Evolutionary conservation across 2,797 vertebrate species (phyloP).

Genomic region (Artibeus jamaicensis): DNA sequence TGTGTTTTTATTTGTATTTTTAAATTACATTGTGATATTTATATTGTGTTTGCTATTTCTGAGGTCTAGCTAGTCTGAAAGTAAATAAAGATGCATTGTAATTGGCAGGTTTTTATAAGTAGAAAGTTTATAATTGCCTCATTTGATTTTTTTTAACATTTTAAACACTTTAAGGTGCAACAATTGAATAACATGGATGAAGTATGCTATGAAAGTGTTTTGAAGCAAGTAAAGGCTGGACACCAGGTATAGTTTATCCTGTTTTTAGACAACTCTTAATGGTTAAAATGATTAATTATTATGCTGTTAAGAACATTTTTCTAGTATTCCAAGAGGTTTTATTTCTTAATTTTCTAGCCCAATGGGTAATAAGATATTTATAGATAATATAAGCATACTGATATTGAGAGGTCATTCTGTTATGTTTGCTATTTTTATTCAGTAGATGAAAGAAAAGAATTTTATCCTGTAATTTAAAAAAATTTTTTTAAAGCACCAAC

Average conservation of each 20-base stretch:
- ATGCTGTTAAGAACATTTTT: not conserved
- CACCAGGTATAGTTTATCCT: constrained; percentile 89
- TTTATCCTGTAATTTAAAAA: not conserved
- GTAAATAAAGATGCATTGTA: not conserved
- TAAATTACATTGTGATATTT: not conserved
- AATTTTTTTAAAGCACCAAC: not conserved
- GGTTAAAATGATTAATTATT: constrained; percentile 10
- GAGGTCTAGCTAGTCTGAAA: constrained; percentile 27
- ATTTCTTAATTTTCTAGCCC: not conserved
- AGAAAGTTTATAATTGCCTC: not conserved
- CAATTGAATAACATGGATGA: constrained; percentile 97
- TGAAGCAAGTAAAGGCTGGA: constrained; percentile 94
- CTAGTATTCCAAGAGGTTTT: constrained; percentile 34
- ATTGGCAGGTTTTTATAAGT: not conserved
- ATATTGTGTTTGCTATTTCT: not conserved
- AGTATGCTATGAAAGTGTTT: constrained; percentile 95
- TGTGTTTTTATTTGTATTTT: constrained; percentile 23
- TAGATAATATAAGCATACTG: not conserved
- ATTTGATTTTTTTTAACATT: constrained; percentile 36
- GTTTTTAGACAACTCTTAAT: constrained; percentile 10
- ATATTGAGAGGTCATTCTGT: not conserved
- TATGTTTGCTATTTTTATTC: constrained; percentile 31
- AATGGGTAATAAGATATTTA: not conserved
- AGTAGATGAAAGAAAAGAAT: not conserved
- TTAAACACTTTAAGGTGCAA: constrained; percentile 87